Evolutionary conservation across 2,113 vertebrate genomes (phyloP).

Genomic region (Haliaeetus leucogaster): DNA sequence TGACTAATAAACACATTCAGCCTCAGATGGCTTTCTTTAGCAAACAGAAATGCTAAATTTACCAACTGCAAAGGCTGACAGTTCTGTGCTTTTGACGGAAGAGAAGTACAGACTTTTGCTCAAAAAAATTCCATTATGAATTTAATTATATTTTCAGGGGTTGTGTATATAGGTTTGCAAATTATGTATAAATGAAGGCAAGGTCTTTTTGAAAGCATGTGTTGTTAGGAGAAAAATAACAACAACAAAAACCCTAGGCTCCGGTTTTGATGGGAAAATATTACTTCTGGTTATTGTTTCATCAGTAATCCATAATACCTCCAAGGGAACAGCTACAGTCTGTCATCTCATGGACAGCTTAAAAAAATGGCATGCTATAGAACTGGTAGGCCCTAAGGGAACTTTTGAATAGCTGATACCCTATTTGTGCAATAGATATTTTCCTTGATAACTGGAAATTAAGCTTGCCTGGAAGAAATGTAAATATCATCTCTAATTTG

Average conservation of each 20-base stretch:
- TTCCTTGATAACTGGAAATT: slow-evolving; percentile 69
- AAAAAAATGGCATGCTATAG: slow-evolving; percentile 55
- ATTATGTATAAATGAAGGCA: neutral
- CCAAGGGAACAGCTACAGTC: slow-evolving; percentile 61
- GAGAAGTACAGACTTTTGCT: neutral
- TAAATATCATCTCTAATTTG: slow-evolving; percentile 71
- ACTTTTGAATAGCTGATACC: slow-evolving; percentile 64
- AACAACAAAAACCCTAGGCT: slow-evolving; percentile 25
- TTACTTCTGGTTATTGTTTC: slow-evolving; percentile 69
- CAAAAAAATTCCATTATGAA: neutral
- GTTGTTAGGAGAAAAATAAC: slow-evolving; percentile 31
- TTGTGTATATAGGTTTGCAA: neutral
- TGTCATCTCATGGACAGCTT: slow-evolving; percentile 64
- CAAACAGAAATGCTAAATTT: neutral
- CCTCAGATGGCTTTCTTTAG: neutral
- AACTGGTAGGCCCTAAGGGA: slow-evolving; percentile 60
- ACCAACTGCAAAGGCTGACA: neutral
- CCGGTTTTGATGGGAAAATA: slow-evolving; percentile 59
- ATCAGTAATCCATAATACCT: slow-evolving; percentile 67
- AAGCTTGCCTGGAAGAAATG: slow-evolving; percentile 74
- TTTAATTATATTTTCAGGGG: slow-evolving; percentile 16
- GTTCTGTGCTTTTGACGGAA: neutral
- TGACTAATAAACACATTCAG: neutral
- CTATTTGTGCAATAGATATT: slow-evolving; percentile 70
- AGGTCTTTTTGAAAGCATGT: slow-evolving; percentile 3